phyloP scores from a whole-genome alignment of 2,888 invertebrate genomes.

The Iphiclides podalirius region DNA sequence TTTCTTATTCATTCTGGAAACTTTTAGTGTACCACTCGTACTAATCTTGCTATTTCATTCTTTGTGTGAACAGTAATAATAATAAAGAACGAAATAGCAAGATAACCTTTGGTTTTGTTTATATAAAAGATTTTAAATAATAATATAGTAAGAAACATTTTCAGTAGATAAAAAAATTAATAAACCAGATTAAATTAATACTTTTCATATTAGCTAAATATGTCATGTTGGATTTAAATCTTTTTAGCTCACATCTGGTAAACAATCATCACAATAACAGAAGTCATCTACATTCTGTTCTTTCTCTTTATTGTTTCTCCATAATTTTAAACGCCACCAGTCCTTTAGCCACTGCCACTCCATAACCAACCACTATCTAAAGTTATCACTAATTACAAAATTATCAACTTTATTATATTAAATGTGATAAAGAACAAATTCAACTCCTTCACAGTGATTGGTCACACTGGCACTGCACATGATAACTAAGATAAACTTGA shows the following conservation, averaged over 20 bases:
- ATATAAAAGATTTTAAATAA: too few species aligned
- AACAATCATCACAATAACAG: constrained; percentile 89
- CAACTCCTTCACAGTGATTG: constrained; percentile 58
- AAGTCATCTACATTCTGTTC: constrained; percentile 81
- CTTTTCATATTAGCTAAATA: too few species aligned
- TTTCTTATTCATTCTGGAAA: too few species aligned
- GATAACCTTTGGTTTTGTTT: too few species aligned
- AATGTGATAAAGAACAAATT: constrained; percentile 48
- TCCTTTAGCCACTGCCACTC: constrained; percentile 91
- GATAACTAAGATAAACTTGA: constrained; percentile 72
- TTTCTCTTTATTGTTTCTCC: constrained; percentile 80
- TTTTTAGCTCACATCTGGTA: constrained; percentile 74
- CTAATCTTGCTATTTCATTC: too few species aligned
- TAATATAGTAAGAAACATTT: too few species aligned
- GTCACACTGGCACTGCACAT: constrained; percentile 48
- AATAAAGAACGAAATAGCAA: too few species aligned
- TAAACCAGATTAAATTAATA: too few species aligned
- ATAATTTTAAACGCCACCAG: constrained; percentile 88
- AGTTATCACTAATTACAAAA: constrained; percentile 50
- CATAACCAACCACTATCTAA: constrained; percentile 65
- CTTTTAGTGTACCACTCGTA: too few species aligned
- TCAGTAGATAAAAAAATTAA: too few species aligned
- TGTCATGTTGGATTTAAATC: constrained; percentile 14
- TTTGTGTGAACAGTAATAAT: too few species aligned
- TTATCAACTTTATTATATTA: constrained; percentile 41